phyloP scores from a whole-genome alignment of 2,888 invertebrate species.

The Drosophila setosimentum region DNA sequence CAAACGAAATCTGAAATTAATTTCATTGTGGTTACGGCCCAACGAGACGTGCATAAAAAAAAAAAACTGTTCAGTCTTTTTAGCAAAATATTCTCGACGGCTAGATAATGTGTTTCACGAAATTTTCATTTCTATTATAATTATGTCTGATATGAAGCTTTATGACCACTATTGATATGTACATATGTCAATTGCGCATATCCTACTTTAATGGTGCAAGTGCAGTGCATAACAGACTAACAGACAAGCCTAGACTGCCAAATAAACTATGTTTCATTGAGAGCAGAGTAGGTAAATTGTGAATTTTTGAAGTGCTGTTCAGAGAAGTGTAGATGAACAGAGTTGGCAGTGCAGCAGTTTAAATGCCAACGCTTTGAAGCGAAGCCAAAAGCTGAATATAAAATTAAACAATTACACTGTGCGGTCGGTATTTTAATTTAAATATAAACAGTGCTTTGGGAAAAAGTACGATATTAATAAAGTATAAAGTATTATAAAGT shows the following conservation, averaged over 20 bases:
- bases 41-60: conserved; percentile 15
- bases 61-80: not conserved
- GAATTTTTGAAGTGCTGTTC: conserved; percentile 18
- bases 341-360: conserved; percentile 15
- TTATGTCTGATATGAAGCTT: not conserved
- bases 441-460: not conserved
- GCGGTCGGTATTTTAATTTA: not conserved
- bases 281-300: conserved; percentile 8
- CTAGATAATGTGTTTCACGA: not conserved
- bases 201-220: not conserved
- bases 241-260: not conserved
- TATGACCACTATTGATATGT: not conserved
- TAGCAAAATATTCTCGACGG: not conserved
- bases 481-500: no score
- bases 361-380: conserved; percentile 13
- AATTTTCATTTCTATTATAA: not conserved
- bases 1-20: conserved; percentile 65
- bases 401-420: conserved; percentile 45
- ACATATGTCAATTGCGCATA: not conserved
- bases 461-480: not conserved
- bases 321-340: conserved; percentile 13
- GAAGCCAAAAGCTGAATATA: conserved; percentile 8
- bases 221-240: not conserved
- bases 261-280: not conserved
- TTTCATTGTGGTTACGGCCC: conserved; percentile 61